phyloP scores from a whole-genome alignment of 2,113 vertebrate genomes.

The Orientallactaga bullata region DNA sequence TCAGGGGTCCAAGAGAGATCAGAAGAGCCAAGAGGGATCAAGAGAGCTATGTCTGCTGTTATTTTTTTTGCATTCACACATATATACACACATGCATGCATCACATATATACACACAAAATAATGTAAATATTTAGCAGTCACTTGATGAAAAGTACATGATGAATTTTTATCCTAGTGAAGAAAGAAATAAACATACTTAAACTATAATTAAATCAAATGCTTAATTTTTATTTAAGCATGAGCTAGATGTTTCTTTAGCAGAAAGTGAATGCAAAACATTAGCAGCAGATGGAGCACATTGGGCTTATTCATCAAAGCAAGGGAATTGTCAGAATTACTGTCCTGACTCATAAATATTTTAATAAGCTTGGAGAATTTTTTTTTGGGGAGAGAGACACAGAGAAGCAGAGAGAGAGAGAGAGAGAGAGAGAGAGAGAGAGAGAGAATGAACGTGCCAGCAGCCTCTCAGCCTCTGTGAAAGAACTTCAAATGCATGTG shows the following conservation, averaged over 20 bases:
- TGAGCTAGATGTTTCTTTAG: not conserved
- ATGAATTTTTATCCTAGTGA: not conserved
- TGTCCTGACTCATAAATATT: constrained; percentile 15
- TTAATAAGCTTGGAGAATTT: no score
- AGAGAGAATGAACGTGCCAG: no score
- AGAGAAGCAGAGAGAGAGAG: no score
- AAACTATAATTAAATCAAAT: constrained; percentile 41
- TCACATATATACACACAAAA: not conserved
- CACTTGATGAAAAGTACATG: not conserved
- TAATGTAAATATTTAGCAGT: not conserved
- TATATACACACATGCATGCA: no score
- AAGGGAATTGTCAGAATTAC: not conserved
- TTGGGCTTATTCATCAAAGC: constrained; percentile 35
- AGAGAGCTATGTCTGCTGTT: no score
- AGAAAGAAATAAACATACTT: constrained; percentile 7
- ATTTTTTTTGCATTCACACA: no score
- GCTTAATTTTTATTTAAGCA: constrained; percentile 29
- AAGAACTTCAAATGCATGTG: no score
- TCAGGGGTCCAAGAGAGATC: not conserved
- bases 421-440: no score
- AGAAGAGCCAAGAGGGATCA: not conserved
- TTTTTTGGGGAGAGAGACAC: no score
- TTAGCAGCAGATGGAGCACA: constrained; percentile 21
- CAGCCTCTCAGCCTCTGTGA: no score
- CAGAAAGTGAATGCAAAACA: constrained; percentile 41